phyloP scores from a whole-genome alignment of 2,888 invertebrate genomes.

The Isotomurus palustris region DNA sequence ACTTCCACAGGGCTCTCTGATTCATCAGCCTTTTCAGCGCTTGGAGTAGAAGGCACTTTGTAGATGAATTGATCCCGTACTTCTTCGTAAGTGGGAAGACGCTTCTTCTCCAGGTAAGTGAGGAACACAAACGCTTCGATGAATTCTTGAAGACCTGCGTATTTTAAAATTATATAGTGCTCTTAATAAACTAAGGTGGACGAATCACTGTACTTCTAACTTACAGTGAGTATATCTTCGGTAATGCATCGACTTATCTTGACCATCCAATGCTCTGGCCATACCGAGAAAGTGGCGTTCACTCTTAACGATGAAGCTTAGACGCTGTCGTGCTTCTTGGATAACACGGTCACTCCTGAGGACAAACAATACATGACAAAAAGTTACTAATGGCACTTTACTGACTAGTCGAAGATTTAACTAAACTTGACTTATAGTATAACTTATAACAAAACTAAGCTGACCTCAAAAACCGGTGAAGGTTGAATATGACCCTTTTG shows the following conservation, averaged over 20 bases:
- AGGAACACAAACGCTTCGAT: slow-evolving; percentile 78
- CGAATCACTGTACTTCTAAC: neutral
- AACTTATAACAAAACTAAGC: slow-evolving; percentile 41
- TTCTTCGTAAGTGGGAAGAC: slow-evolving; percentile 6
- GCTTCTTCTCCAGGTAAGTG: slow-evolving; percentile 61
- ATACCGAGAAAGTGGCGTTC: slow-evolving; percentile 62
- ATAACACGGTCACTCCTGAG: neutral
- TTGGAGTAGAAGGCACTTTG: neutral
- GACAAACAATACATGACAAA: neutral
- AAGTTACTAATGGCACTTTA: neutral
- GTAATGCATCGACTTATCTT: slow-evolving; percentile 65
- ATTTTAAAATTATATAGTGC: neutral
- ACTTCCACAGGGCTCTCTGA: neutral
- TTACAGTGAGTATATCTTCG: slow-evolving; percentile 63
- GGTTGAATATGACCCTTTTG: slow-evolving; percentile 78
- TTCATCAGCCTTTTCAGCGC: neutral
- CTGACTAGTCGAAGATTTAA: neutral
- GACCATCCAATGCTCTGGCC: slow-evolving; percentile 66
- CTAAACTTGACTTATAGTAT: too few species aligned
- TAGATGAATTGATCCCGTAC: neutral
- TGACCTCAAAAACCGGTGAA: slow-evolving; percentile 69
- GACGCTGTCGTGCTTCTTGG: neutral
- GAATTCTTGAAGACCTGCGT: slow-evolving; percentile 66
- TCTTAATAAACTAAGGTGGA: neutral
- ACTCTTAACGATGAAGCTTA: slow-evolving; percentile 45